A percentile compares a stretch with the other conserved stretches of the same genome.
Evolutionary conservation across 1,140 invertebrate species (phyloP).

Genomic region (Onthophagus taurus): DNA sequence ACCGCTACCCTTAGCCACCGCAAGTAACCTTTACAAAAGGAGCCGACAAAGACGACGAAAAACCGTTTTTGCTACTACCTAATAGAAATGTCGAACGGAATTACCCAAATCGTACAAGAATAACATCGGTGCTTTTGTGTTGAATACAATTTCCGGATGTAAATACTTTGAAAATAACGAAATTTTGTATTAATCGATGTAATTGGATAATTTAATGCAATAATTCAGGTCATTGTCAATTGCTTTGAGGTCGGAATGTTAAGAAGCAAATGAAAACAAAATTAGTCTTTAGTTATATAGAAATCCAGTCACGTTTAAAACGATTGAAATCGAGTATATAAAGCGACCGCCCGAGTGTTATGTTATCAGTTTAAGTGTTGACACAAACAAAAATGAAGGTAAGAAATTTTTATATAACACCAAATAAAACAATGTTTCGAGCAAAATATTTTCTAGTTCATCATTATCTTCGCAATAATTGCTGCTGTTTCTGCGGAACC

Average conservation of each 20-base stretch:
- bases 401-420: background rate
- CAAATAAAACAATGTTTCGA: constrained; percentile 13
- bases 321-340: background rate
- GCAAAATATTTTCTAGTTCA: constrained; percentile 19
- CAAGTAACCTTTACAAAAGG: too few species aligned
- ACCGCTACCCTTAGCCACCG: too few species aligned
- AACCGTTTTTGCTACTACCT: too few species aligned
- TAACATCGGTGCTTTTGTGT: too few species aligned
- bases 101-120: too few species aligned
- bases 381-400: background rate
- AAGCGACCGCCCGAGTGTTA: background rate
- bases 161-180: background rate
- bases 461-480: constrained; percentile 25
- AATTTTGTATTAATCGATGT: background rate
- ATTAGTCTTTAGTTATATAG: too few species aligned
- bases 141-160: background rate
- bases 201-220: too few species aligned
- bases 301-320: background rate
- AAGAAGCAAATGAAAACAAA: too few species aligned
- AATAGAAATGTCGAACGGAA: too few species aligned
- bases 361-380: background rate
- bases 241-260: too few species aligned
- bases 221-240: too few species aligned
- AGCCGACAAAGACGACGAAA: too few species aligned
- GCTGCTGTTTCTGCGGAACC: constrained; percentile 29